Evolutionary conservation across 2,888 invertebrate genomes (phyloP).

Genomic region (Geotrupes spiniger): DNA sequence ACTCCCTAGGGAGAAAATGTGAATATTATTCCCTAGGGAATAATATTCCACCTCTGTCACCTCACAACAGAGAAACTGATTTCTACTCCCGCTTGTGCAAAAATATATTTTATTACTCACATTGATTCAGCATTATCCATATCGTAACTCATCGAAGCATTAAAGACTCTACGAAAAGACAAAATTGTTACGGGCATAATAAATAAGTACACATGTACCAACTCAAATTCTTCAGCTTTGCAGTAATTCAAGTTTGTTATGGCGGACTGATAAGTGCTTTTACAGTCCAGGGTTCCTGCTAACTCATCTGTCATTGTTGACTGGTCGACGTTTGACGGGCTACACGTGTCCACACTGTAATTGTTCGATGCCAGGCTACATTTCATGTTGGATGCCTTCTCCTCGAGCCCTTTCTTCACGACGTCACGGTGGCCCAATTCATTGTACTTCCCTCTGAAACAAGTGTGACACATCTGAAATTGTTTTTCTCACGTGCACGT

Average conservation of each 20-base stretch:
- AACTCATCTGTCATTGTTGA: conserved; percentile 15
- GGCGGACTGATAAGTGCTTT: conserved; percentile 12
- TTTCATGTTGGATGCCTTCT: background rate
- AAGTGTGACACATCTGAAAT: too few species aligned
- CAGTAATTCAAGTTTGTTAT: conserved; percentile 4
- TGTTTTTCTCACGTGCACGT: too few species aligned
- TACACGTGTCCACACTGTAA: conserved; percentile 6
- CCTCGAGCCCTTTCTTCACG: too few species aligned
- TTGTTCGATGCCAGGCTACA: conserved; percentile 1
- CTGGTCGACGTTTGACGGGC: conserved; percentile 10
- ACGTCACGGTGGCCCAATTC: background rate
- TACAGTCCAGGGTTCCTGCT: conserved; percentile 7
- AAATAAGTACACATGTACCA: background rate
- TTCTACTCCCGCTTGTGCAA: too few species aligned
- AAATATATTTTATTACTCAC: conserved; percentile 13
- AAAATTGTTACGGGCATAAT: background rate
- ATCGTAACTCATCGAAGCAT: background rate
- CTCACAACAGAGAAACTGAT: too few species aligned
- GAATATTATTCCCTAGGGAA: too few species aligned
- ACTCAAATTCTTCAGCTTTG: conserved; percentile 1
- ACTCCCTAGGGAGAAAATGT: too few species aligned
- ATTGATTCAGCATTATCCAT: too few species aligned
- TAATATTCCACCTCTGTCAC: too few species aligned
- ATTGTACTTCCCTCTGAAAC: background rate
- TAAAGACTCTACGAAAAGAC: conserved; percentile 6